Base-by-base conservation (phyloP, 2,113 vertebrate species). In the Gyps fulvus region DNA sequence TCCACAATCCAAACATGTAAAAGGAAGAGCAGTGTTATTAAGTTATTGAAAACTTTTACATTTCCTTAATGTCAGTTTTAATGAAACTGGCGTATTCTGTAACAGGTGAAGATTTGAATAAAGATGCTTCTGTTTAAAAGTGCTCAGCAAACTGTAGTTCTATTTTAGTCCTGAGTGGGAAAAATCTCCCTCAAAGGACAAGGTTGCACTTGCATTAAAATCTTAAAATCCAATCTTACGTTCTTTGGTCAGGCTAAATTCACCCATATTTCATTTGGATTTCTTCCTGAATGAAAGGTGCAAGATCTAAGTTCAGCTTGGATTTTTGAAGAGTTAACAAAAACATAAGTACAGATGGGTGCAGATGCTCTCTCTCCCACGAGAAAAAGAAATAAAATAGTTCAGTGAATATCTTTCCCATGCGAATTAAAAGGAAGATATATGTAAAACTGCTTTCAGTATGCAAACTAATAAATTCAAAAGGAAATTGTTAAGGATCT, bases 381-480 rank as follows among this genome's bases (percentile, higher is more conserved):
- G 90, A 96, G 92, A 95, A 96, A 94, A 80, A 84, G 74, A 93
- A 93, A 80, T n/a, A 59, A 90, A 87, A 63, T 52, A 34, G 57
- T 89, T 90, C 76, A 63, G 58, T 76, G 61, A 83, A 15, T 69
- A 86, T 26, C 74, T 84, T 97, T 97, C 92, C 92, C 93, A 89
- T 90, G 78, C 3, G 52, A 92, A 83, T 93, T 88, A 66, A 80
- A 91, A 90, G 59, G 63, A 93, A 97, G 38, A 86, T 83, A 49
- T 66, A 95, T 95, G 94, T 94, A 96, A 93, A 95, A 91, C 42
- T 83, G 62, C 59, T 89, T 93, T 83, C 78, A 59, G 65, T 86
- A 95, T 94, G 89, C 87, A 91, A 96, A 95, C 54, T 76, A 54
- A 65, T 38, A 89, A 91, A 93, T 85, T 95, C 78, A 80, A 88